Conservation (phyloP, 2,797 vertebrate species). For the Brachyrhaphis roseni region DNA sequence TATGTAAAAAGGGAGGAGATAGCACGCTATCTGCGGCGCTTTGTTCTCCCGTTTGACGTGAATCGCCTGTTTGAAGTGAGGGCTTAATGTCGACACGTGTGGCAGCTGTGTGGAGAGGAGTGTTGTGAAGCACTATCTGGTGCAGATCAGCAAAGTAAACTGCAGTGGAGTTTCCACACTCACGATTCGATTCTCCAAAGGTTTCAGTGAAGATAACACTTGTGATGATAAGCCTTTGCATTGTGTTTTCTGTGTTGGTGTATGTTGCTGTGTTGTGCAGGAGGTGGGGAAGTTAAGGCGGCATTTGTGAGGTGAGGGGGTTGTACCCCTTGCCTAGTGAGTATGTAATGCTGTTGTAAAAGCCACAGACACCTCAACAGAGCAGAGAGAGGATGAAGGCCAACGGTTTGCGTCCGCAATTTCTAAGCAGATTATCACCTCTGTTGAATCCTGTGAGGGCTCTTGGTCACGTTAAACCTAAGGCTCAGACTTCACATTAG, state of each 20-base stretch:
- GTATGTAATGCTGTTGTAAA: slow-evolving; percentile 75
- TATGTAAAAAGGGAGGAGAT: slow-evolving; percentile 41
- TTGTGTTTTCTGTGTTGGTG: slow-evolving; percentile 29
- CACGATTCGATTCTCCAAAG: slow-evolving; percentile 67
- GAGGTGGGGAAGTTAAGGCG: neutral
- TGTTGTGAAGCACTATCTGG: slow-evolving; percentile 48
- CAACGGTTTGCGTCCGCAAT: slow-evolving; percentile 39
- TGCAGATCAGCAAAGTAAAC: slow-evolving; percentile 58
- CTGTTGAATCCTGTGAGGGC: slow-evolving; percentile 49
- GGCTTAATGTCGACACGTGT: slow-evolving; percentile 34
- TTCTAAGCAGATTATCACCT: slow-evolving; percentile 74
- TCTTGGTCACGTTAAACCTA: slow-evolving; percentile 53
- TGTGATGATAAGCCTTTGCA: slow-evolving; percentile 63
- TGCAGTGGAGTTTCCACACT: slow-evolving; percentile 53
- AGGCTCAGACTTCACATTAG: slow-evolving; percentile 26
- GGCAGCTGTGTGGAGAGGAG: slow-evolving; percentile 33
- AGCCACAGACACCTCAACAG: slow-evolving; percentile 66
- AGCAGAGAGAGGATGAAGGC: slow-evolving; percentile 58
- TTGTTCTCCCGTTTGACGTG: slow-evolving; percentile 33
- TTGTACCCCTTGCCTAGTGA: slow-evolving; percentile 49
- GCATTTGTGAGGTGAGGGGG: neutral
- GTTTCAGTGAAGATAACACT: slow-evolving; percentile 64
- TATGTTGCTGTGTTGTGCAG: slow-evolving; percentile 26
- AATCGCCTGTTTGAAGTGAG: slow-evolving; percentile 43
- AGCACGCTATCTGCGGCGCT: slow-evolving; percentile 24